Conservation (phyloP, 2,113 vertebrate species). For the Megaptera novaeangliae region DNA sequence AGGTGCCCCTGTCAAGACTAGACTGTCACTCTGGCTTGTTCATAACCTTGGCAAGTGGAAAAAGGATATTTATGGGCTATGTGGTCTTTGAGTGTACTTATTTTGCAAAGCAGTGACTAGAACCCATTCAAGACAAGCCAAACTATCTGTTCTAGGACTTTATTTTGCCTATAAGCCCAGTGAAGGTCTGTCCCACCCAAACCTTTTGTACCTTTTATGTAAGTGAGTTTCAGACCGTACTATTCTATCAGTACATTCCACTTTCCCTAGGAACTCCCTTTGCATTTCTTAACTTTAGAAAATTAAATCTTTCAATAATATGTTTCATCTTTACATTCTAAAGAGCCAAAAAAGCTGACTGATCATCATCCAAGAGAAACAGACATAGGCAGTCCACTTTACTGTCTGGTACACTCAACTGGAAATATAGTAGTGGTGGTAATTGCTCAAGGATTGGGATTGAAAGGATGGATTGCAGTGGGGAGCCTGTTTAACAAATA, state of each 20-base stretch:
- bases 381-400: neutral
- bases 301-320: slow-evolving; percentile 41
- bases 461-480: slow-evolving; percentile 15
- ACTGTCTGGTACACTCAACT: slow-evolving; percentile 17
- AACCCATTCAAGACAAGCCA: slow-evolving; percentile 15
- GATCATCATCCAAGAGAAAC: slow-evolving; percentile 16
- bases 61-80: neutral
- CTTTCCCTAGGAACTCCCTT: neutral
- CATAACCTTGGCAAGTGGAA: neutral
- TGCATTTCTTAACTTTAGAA: slow-evolving; percentile 38
- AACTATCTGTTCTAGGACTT: slow-evolving; percentile 3
- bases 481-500: slow-evolving; percentile 50
- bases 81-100: neutral
- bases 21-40: neutral
- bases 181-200: slow-evolving; percentile 6
- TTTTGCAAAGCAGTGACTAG: slow-evolving; percentile 45
- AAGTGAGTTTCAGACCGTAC: neutral
- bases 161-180: neutral
- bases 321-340: slow-evolving; percentile 24
- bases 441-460: slow-evolving; percentile 9
- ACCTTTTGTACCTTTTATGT: slow-evolving; percentile 2
- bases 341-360: slow-evolving; percentile 1
- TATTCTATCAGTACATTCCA: neutral
- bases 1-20: neutral
- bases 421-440: neutral